phyloP scores from a whole-genome alignment of 2,797 vertebrate species.

The Pteropus rufus region DNA sequence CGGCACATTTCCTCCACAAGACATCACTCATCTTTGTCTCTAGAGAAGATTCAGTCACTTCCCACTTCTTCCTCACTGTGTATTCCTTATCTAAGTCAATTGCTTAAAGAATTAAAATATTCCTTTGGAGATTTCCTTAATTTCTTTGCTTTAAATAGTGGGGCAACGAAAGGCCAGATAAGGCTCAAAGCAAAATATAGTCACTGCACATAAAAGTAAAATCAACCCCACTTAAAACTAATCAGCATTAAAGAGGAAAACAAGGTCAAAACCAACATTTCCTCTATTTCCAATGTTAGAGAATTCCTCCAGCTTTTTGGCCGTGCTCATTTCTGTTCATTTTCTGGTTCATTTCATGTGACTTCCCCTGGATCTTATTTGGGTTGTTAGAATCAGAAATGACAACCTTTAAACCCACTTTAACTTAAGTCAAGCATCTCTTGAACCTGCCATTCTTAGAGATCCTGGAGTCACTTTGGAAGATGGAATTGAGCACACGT shows the following conservation, averaged over 20 bases:
- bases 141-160: not conserved
- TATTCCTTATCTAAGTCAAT: not conserved
- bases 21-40: not conserved
- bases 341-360: constrained; percentile 41
- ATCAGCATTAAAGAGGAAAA: not conserved
- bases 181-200: not conserved
- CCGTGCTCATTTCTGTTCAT: not conserved
- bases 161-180: not conserved
- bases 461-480: not conserved
- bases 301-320: not conserved
- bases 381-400: constrained; percentile 15
- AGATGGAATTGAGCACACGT: not conserved
- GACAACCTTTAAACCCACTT: not conserved
- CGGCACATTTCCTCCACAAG: not conserved
- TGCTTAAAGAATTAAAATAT: constrained; percentile 7
- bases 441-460: not conserved
- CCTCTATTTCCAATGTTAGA: not conserved
- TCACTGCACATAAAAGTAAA: not conserved
- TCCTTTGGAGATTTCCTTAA: not conserved
- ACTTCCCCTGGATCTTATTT: constrained; percentile 13
- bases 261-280: not conserved
- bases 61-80: not conserved
- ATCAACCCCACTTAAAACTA: not conserved
- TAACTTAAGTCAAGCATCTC: not conserved
- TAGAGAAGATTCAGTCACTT: not conserved